Evolutionary conservation across 2,113 vertebrate species (phyloP).

Genomic region (Acanthisitta chloris): DNA sequence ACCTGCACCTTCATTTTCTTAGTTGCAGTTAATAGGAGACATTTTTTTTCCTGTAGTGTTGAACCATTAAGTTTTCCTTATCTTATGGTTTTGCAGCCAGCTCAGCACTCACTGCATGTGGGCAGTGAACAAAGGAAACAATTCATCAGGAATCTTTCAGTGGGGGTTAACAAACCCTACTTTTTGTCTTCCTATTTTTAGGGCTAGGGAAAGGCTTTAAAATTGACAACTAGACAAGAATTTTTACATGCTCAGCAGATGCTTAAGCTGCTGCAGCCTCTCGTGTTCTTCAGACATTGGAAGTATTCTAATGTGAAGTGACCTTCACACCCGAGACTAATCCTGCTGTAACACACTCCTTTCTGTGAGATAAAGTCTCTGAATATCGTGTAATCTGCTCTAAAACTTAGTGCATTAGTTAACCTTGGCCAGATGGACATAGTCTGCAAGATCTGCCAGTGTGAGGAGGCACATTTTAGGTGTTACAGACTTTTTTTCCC

Average conservation of each 20-base stretch:
- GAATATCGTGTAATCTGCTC: background rate
- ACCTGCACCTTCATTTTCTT: background rate
- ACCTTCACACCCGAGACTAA: background rate
- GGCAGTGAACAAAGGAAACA: background rate
- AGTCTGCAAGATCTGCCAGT: background rate
- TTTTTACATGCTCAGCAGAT: background rate
- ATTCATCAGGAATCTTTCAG: background rate
- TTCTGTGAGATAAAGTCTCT: background rate
- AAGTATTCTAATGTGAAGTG: background rate
- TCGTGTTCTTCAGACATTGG: background rate
- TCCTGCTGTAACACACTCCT: background rate
- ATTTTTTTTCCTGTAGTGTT: background rate
- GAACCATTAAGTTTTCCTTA: background rate
- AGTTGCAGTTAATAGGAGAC: background rate
- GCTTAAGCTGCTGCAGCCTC: background rate
- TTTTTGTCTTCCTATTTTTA: background rate
- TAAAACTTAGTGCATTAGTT: background rate
- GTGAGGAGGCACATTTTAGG: background rate
- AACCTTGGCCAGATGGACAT: background rate
- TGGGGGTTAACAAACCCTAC: background rate
- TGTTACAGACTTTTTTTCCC: background rate
- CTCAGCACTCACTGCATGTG: background rate
- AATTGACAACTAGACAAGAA: background rate
- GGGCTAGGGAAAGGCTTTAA: background rate
- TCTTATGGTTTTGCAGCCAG: background rate